Conservation (phyloP, 2,888 invertebrate species). For the Acleris laterana region DNA sequence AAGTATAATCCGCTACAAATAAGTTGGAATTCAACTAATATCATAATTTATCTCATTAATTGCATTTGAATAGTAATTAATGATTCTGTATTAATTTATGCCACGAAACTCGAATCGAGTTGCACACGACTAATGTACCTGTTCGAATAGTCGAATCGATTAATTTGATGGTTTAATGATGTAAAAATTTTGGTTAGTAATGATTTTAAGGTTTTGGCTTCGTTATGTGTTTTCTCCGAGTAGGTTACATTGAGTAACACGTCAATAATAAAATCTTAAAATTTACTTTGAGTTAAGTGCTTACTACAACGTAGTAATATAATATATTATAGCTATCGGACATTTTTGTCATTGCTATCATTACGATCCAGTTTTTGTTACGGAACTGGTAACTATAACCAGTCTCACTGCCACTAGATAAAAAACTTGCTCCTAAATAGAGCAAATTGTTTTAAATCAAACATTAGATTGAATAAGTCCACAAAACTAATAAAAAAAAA, state of each 20-base stretch:
- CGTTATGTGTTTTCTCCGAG: background rate
- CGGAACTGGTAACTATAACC: background rate
- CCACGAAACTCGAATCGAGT: constrained; percentile 42
- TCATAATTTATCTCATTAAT: constrained; percentile 57
- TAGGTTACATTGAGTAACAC: background rate
- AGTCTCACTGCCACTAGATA: background rate
- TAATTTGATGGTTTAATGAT: constrained; percentile 46
- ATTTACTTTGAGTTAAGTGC: too few relatives aligned
- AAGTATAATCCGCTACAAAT: constrained; percentile 51
- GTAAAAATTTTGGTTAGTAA: background rate
- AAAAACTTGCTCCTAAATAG: constrained; percentile 10
- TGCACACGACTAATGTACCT: constrained; percentile 42
- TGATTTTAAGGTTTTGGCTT: background rate
- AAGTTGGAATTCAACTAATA: constrained; percentile 53
- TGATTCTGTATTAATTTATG: constrained; percentile 50
- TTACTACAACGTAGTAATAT: too few relatives aligned
- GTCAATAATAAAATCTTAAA: background rate
- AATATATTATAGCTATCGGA: background rate
- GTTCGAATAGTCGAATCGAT: constrained; percentile 45
- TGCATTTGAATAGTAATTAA: constrained; percentile 52
- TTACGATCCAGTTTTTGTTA: constrained; percentile 22
- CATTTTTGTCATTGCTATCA: constrained; percentile 15
- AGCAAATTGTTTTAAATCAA: constrained; percentile 26
- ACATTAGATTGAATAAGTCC: background rate
- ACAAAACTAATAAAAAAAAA: constrained; percentile 8